These are phyloP conservation scores for Melipona bicolor DNA, from an alignment of 2,888 invertebrate species.

Conservation along the genomic window DNA sequence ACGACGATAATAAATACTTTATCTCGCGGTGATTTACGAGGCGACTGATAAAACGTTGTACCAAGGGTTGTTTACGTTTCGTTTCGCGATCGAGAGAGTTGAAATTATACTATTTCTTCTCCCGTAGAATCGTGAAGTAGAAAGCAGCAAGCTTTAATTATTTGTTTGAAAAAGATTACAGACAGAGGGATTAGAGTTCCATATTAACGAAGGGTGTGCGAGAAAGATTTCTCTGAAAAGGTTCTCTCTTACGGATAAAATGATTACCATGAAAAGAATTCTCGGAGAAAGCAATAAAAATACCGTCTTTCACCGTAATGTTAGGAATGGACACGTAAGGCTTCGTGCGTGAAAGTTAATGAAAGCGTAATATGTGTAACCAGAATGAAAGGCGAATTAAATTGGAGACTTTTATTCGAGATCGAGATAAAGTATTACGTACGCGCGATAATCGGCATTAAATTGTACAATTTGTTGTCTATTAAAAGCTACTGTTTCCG, in stretches of 20 bases:
- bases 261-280: background rate
- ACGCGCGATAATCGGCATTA: background rate
- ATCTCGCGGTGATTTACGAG: slow-evolving; percentile 1
- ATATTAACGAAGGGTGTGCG: too few species aligned
- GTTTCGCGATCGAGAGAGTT: background rate
- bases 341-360: slow-evolving; percentile 16
- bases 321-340: background rate
- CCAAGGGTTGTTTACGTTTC: background rate
- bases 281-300: background rate
- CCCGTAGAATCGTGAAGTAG: too few species aligned
- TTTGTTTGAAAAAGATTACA: too few species aligned
- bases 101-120: background rate
- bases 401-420: background rate
- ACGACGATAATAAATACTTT: background rate
- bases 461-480: background rate
- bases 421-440: background rate
- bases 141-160: too few species aligned
- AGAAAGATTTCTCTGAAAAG: too few species aligned
- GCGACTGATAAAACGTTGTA: background rate
- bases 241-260: too few species aligned
- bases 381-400: background rate
- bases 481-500: too few species aligned
- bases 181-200: too few species aligned
- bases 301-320: background rate
- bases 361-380: slow-evolving; percentile 1